Conservation (phyloP, 1,140 invertebrate genomes). For the Listronotus oregonensis region DNA sequence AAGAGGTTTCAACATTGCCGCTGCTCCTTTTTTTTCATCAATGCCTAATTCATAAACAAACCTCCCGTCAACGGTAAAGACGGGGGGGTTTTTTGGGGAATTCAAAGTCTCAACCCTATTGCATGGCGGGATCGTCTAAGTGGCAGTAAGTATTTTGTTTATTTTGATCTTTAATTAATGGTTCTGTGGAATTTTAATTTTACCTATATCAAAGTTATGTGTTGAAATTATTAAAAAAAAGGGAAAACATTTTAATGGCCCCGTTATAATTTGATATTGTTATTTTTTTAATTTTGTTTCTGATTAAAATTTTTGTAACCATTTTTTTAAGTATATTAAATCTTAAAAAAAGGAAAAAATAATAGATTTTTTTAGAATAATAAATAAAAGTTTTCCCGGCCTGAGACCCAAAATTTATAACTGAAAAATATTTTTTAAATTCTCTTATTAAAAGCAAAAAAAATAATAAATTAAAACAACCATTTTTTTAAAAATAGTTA, state of each 20-base stretch:
- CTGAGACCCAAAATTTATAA: no score
- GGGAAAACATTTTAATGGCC: background rate
- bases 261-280: background rate
- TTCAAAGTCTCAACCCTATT: conserved; percentile 87
- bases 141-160: conserved; percentile 73
- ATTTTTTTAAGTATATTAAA: no score
- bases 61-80: conserved; percentile 67
- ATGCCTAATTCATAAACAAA: conserved; percentile 69
- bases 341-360: no score
- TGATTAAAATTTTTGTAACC: no score
- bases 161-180: conserved; percentile 7
- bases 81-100: conserved; percentile 87
- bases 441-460: no score
- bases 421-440: no score
- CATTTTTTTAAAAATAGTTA: no score
- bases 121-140: conserved; percentile 86
- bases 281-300: background rate
- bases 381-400: no score
- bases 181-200: background rate
- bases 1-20: conserved; percentile 71
- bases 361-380: no score
- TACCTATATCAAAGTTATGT: background rate
- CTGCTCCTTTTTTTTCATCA: conserved; percentile 70
- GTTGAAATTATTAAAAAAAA: background rate
- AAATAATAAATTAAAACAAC: no score